Evolutionary conservation across 2,888 invertebrate genomes (phyloP), one percentile per base, ranked within the genome.

Genomic region (Galerucella nymphaeae): DNA sequence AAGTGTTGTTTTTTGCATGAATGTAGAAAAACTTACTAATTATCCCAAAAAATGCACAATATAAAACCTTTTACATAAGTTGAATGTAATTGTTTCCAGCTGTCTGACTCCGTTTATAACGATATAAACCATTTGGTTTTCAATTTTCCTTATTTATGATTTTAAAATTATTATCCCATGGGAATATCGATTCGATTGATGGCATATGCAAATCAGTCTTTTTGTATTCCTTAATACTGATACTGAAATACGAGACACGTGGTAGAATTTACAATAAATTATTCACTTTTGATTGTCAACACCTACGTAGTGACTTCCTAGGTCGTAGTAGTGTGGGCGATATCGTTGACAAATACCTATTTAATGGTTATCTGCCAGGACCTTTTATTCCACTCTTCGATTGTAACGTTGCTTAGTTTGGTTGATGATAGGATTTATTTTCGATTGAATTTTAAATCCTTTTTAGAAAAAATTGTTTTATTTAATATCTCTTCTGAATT

Each of bases 241-340:
- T 48, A 48, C 5, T 38, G 53, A 55, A 65, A 53, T 23, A 38
- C 55, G 38, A 65, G 55, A 57, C 20, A 53, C 65, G 65, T 55
- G 65, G 65, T 53, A 16, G 55, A 11, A 38, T 30, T 38, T 38
- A 65, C 38, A 55, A 55, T 57, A 66, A 55, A 57, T 66, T 66
- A 57, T 66, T 66, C 42, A 66, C 57, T 66, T 66, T 66, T 41
- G 42, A 66, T 66, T 66, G 57, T 66, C 20, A 42, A 66, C 66
- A 42, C 66, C 66, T 66, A 66, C 57, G 42, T 11, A 38, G 53
- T 50, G n/a, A 11, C 50, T 23, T 42, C 45, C n/a, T 48, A 50
- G 55, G 66, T 30, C 58, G n/a, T n/a, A 18, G 16, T 57, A 3
- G 14, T 20, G 59, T 59, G 59, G 59, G 38, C n/a, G 59, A 18